Evolutionary conservation across 2,888 invertebrate species (phyloP), one percentile per base, ranked within the genome.

Genomic region (Lithophane leautieri): DNA sequence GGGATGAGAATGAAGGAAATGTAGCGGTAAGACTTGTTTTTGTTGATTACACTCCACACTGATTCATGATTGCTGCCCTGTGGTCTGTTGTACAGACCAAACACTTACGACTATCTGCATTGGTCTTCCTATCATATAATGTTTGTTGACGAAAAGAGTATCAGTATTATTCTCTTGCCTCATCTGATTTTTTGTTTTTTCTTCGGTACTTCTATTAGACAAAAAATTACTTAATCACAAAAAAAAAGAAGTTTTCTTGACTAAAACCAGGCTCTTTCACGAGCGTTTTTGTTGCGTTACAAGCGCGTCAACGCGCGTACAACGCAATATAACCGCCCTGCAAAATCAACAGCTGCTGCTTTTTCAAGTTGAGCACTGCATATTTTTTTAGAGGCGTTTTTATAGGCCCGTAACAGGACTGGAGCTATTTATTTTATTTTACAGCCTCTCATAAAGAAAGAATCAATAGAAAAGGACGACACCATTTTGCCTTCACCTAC

Each of bases 401-500:
- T n/a, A 42, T 54, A 16, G 22, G 7, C 11, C 16, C 14, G 44
- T 44, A 63, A 22, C 9, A 4, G n/a, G n/a, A 54, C 70, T n/a
- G 8, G 1, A 56, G 0, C 4, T 34, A 34, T 44, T 28, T 22
- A 22, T 42, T 60, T 68, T 11, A 14, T 40, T 65, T 91, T 91
- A 61, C 88, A 95, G 95, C 83, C 88, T 16, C 83, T 91, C 42
- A 87, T 95, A 16, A 96, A 95, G 73, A 93, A 92, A 67, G 95
- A 95, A 83, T 88, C 92, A 0, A 83, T 94, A n/a, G 96, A 95
- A 58, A 93, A 91, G 74, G 96, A 95, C 8, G 96, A 96, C 73
- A 95, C 95, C 1, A 96, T 96, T 82, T 82, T 95, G 56, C 96
- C 96, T 0, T 96, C 96, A 0, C 96, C 96, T 0, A 96, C 96